Conservation (phyloP, 23 tunicate genomes). For the Styela plicata region DNA sequence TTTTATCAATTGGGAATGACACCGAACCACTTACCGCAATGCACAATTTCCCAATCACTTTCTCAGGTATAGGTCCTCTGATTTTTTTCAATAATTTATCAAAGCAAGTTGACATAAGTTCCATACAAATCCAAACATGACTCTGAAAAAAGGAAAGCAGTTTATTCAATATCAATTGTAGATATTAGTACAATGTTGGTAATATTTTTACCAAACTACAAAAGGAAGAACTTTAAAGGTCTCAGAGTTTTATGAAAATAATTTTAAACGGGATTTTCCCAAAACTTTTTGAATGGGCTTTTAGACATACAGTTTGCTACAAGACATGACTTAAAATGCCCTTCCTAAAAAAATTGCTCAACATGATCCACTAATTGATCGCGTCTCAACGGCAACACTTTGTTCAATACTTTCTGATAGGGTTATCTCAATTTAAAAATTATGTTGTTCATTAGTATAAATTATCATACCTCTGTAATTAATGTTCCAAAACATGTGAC, state of each 20-base stretch:
- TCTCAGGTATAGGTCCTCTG: constrained; percentile 75
- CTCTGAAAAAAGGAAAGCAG: constrained; percentile 27
- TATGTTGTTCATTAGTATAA: too few species aligned
- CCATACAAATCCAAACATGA: constrained; percentile 97
- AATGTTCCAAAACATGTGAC: constrained; percentile 84
- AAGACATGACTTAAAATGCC: too few species aligned
- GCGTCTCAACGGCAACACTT: too few species aligned
- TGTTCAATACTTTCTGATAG: too few species aligned
- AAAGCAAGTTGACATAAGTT: constrained; percentile 91
- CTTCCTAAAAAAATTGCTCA: too few species aligned
- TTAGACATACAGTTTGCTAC: too few species aligned
- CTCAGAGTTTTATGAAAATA: background rate
- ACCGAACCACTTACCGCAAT: constrained; percentile 76
- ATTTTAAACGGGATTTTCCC: too few species aligned
- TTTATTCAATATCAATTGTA: background rate
- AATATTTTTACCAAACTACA: background rate
- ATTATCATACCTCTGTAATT: constrained; percentile 57
- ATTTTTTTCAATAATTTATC: constrained; percentile 78
- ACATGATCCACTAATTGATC: too few species aligned
- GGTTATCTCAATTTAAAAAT: too few species aligned
- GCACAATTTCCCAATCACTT: constrained; percentile 70
- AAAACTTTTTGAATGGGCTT: too few species aligned
- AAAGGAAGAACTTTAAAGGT: background rate
- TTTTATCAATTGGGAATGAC: too few species aligned
- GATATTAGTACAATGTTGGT: background rate